phyloP scores from a whole-genome alignment of 2,797 vertebrate species.

The Tenualosa thibaudeaui region DNA sequence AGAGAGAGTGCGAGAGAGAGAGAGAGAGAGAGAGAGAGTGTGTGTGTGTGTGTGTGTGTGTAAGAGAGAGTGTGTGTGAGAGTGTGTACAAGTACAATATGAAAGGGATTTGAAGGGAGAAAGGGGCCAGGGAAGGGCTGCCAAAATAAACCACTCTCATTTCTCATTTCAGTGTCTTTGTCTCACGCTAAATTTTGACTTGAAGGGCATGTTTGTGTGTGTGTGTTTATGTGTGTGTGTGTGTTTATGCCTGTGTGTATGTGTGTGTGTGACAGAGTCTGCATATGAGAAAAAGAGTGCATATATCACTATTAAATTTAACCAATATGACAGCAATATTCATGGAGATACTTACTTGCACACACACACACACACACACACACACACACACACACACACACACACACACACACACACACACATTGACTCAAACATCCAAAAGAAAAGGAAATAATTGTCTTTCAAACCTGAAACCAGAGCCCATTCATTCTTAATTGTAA shows the following conservation, averaged over 20 bases:
- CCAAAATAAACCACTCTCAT: constrained; percentile 15
- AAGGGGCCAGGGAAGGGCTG: not conserved
- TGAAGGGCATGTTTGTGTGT: not conserved
- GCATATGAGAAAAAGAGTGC: not conserved
- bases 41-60: not conserved
- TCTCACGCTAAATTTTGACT: not conserved
- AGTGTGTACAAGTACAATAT: not conserved
- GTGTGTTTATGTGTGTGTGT: not conserved
- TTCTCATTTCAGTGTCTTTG: not conserved
- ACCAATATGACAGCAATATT: constrained; percentile 10
- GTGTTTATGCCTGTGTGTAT: not conserved
- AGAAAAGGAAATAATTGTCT: constrained; percentile 21
- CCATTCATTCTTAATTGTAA: constrained; percentile 34
- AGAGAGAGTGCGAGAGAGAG: not conserved
- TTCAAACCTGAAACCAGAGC: constrained; percentile 20
- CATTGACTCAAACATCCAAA: not conserved
- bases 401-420: constrained; percentile 17
- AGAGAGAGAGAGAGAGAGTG: not conserved
- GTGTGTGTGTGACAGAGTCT: not conserved
- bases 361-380: not conserved
- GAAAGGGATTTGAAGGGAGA: not conserved
- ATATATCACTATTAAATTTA: not conserved
- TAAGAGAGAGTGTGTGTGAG: not conserved
- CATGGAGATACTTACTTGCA: not conserved
- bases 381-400: not conserved